Conservation (phyloP, 2,113 vertebrate genomes). For the Pterocles orientalis region DNA sequence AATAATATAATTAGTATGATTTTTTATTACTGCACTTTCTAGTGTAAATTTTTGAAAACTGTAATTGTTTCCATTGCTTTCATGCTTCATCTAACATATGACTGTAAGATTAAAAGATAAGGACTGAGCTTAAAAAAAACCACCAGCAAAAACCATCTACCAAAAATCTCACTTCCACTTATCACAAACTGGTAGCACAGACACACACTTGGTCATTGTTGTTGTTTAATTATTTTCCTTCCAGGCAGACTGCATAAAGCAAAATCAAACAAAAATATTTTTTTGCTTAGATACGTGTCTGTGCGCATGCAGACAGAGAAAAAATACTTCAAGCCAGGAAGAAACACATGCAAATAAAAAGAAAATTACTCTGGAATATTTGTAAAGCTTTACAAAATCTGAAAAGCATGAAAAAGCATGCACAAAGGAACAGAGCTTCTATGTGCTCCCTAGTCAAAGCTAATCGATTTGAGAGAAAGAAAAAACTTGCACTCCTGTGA, state of each 20-base stretch:
- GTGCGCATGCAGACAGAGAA: not conserved
- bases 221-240: not conserved
- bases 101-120: not conserved
- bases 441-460: not conserved
- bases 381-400: not conserved
- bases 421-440: not conserved
- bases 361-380: not conserved
- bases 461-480: not conserved
- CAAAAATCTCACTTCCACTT: not conserved
- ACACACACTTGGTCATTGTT: not conserved
- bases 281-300: not conserved
- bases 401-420: not conserved
- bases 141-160: not conserved
- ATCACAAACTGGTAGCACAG: not conserved
- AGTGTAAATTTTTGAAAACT: not conserved
- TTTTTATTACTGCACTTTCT: not conserved
- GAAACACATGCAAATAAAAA: not conserved
- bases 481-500: not conserved
- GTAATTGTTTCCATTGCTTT: not conserved
- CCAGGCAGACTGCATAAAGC: not conserved
- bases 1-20: not conserved
- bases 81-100: not conserved
- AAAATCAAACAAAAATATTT: not conserved
- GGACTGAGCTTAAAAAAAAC: not conserved
- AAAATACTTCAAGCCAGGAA: not conserved